Conservation (phyloP, 2,797 vertebrate species). For the Gephyroberyx darwinii region DNA sequence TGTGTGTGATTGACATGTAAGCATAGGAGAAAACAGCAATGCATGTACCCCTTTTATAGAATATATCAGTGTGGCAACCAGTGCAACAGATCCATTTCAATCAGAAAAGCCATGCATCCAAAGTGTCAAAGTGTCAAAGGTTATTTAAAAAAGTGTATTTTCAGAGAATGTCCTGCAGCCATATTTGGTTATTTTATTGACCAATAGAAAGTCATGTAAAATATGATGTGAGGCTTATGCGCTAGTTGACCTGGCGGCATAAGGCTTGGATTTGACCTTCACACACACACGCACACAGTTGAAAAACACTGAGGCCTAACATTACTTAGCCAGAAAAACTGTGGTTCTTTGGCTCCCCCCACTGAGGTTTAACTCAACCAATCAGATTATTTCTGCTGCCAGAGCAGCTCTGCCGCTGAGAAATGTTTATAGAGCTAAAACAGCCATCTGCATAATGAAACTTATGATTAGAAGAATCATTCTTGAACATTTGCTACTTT, state of each 20-base stretch:
- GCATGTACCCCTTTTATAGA: conserved; percentile 20
- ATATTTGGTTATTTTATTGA: conserved; percentile 39
- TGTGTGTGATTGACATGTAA: conserved; percentile 40
- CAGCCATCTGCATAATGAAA: too few species aligned
- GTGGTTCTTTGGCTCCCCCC: too few species aligned
- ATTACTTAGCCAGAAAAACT: too few species aligned
- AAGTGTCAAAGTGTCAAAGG: conserved; percentile 16
- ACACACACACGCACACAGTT: conserved; percentile 2
- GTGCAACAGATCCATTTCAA: conserved; percentile 37
- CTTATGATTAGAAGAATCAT: too few species aligned
- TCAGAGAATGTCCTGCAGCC: conserved; percentile 1
- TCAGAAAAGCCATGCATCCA: neutral
- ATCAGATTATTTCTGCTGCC: too few species aligned
- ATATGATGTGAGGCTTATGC: neutral
- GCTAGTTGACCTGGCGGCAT: conserved; percentile 15
- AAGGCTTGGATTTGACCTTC: conserved; percentile 9
- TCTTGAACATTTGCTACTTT: too few species aligned
- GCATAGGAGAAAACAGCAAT: conserved; percentile 34
- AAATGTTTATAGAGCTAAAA: too few species aligned
- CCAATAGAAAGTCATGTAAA: conserved; percentile 18
- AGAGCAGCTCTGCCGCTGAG: too few species aligned
- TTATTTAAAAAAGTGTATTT: conserved; percentile 22
- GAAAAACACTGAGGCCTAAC: too few species aligned
- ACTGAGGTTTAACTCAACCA: too few species aligned
- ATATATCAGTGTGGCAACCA: conserved; percentile 45